Percentiles rank a stretch among this genome's conserved stretches.
Conservation (phyloP, 2,797 vertebrate genomes). For the Notolabrus celidotus region DNA sequence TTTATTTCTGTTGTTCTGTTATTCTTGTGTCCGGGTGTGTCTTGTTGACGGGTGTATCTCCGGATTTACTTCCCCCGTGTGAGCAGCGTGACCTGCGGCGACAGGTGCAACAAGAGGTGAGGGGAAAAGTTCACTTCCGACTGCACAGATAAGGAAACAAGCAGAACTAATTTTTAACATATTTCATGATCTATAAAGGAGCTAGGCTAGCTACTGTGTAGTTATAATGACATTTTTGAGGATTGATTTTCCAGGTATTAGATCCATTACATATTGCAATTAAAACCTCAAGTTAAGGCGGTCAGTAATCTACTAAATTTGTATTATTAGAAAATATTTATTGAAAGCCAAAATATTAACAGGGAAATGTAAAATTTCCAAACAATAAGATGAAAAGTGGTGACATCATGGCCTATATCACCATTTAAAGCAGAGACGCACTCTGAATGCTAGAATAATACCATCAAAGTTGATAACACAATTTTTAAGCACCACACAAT, state of each 20-base stretch:
- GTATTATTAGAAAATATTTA: no score
- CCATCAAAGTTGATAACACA: no score
- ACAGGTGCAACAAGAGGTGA: constrained; percentile 79
- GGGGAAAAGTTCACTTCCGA: constrained; percentile 79
- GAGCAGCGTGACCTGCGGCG: constrained; percentile 68
- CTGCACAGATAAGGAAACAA: constrained; percentile 52
- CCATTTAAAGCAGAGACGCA: no score
- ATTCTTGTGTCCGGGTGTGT: constrained; percentile 48
- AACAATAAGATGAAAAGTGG: no score
- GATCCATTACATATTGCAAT: no score
- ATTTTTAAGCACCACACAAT: neutral
- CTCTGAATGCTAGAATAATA: no score
- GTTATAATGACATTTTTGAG: neutral
- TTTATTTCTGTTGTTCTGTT: neutral
- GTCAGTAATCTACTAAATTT: no score
- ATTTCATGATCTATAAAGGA: neutral
- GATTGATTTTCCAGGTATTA: neutral
- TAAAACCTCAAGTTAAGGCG: no score
- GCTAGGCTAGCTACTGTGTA: neutral
- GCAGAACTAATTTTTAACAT: no score
- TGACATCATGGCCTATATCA: no score
- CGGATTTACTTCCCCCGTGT: constrained; percentile 65
- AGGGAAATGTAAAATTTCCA: no score
- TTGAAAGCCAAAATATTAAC: no score
- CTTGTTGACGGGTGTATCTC: constrained; percentile 54